Evolutionary conservation across 2,888 invertebrate species (phyloP).

Genomic region (Diarsia rubi): DNA sequence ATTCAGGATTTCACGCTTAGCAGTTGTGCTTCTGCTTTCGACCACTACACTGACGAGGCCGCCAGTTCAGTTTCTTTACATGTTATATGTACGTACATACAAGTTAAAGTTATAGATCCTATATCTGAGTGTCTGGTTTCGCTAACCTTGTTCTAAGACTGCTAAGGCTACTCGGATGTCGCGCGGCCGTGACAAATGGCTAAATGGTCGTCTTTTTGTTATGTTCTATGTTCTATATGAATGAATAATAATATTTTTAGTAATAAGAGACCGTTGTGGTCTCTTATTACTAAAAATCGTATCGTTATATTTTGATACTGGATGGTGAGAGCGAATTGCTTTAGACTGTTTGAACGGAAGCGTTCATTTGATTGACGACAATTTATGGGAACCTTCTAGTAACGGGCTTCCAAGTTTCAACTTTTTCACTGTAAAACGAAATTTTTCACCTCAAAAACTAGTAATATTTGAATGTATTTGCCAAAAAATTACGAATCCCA

Average conservation of each 20-base stretch:
- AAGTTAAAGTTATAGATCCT: slow-evolving; percentile 27
- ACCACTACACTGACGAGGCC: background rate
- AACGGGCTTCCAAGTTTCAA: too few relatives aligned
- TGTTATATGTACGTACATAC: background rate
- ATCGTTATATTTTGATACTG: background rate
- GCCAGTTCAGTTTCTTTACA: background rate
- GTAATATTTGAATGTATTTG: too few relatives aligned
- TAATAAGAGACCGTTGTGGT: too few relatives aligned
- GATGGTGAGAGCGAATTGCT: background rate
- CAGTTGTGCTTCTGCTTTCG: background rate
- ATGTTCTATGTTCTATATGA: background rate
- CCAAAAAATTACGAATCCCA: too few relatives aligned
- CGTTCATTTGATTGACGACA: background rate
- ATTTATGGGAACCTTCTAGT: too few relatives aligned
- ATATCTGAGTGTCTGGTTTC: slow-evolving; percentile 67
- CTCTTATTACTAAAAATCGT: background rate
- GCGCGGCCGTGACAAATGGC: slow-evolving; percentile 67
- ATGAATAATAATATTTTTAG: slow-evolving; percentile 6
- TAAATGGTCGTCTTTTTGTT: slow-evolving; percentile 55
- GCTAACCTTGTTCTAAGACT: slow-evolving; percentile 65
- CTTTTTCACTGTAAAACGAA: too few relatives aligned
- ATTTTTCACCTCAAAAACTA: too few relatives aligned
- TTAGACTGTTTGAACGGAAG: background rate
- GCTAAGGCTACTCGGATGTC: slow-evolving; percentile 57
- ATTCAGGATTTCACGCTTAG: background rate